A percentile compares a stretch with the other conserved stretches of the same genome.
Evolutionary conservation across 64 coral and sea anemone genomes (phyloP).

Genomic region (Montipora sp.): DNA sequence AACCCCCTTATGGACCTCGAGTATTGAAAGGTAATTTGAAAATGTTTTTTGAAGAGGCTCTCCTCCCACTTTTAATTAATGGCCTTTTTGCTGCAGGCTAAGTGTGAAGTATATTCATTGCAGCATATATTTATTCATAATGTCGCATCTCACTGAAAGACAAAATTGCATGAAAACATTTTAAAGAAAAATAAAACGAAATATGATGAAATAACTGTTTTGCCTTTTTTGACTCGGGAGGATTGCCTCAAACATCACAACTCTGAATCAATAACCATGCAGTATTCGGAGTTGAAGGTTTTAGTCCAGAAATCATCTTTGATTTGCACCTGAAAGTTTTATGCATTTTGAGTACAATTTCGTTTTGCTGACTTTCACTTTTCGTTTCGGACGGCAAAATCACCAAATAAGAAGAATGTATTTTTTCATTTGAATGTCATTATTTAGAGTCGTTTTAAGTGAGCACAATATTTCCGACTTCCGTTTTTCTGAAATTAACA

Average conservation of each 20-base stretch:
- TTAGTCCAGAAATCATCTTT: too few species aligned
- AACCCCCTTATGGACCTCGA: too few species aligned
- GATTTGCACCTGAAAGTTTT: too few species aligned
- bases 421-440: not conserved
- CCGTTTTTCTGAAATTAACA: not conserved
- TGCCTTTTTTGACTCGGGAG: not conserved
- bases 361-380: not conserved
- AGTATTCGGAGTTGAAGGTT: not conserved
- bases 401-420: not conserved
- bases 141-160: not conserved
- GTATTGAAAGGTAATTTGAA: too few species aligned
- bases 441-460: not conserved
- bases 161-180: not conserved
- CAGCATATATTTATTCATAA: not conserved
- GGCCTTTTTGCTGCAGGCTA: too few species aligned
- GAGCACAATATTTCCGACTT: slow-evolving; percentile 17
- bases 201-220: not conserved
- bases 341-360: not conserved
- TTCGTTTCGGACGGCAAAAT: not conserved
- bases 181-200: not conserved
- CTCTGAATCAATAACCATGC: not conserved
- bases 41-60: too few species aligned
- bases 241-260: not conserved
- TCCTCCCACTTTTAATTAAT: too few species aligned
- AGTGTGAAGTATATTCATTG: too few species aligned